Conservation (phyloP, 2,888 invertebrate genomes). For the Mantis religiosa region DNA sequence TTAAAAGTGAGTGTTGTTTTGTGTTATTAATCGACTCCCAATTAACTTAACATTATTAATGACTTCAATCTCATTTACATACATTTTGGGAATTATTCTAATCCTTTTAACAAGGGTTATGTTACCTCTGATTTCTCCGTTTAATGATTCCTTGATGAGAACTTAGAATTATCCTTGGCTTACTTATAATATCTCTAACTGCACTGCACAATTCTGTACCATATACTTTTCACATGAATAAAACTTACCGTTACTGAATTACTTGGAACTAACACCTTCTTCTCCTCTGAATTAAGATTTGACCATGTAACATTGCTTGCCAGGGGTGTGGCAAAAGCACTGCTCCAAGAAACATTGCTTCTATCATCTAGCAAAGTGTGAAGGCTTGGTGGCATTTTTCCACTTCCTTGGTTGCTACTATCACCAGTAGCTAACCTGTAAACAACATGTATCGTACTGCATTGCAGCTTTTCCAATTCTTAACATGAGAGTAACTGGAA, state of each 20-base stretch:
- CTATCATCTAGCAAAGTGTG: slow-evolving; percentile 1
- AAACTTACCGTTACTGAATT: not conserved
- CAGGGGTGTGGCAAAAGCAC: slow-evolving; percentile 23
- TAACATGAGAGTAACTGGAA: not conserved
- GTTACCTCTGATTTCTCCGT: no score
- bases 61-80: no score
- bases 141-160: no score
- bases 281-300: slow-evolving; percentile 16
- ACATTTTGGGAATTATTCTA: no score
- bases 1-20: no score
- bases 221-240: no score
- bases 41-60: no score
- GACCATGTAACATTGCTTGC: not conserved
- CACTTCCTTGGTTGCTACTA: not conserved
- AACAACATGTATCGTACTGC: not conserved
- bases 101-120: no score
- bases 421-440: not conserved
- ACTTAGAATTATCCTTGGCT: no score
- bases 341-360: slow-evolving; percentile 23
- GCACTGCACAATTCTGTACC: no score
- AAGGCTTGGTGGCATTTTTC: slow-evolving; percentile 5
- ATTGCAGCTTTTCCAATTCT: not conserved
- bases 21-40: no score
- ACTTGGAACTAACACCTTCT: not conserved
- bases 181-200: no score